phyloP scores from a whole-genome alignment of 2,797 vertebrate species.

The Brachyrhaphis roseni region DNA sequence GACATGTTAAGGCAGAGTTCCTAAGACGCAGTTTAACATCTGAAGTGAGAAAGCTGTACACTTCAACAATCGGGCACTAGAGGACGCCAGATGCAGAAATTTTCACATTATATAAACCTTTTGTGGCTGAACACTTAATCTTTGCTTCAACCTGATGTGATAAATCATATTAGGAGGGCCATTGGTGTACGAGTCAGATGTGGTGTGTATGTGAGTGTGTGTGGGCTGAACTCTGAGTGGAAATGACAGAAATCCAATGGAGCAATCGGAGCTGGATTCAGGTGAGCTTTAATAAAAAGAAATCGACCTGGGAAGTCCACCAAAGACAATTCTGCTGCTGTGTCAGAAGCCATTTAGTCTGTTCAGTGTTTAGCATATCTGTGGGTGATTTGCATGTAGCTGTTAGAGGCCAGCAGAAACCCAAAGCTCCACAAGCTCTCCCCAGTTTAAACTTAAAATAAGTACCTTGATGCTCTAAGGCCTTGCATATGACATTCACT shows the following conservation, averaged over 20 bases:
- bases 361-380: conserved; percentile 9
- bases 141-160: conserved; percentile 35
- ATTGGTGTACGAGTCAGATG: conserved; percentile 33
- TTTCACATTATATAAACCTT: not conserved
- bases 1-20: not conserved
- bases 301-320: conserved; percentile 1
- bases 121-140: conserved; percentile 11
- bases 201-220: not conserved
- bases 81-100: conserved; percentile 30
- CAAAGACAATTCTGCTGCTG: conserved; percentile 15
- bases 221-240: conserved; percentile 26
- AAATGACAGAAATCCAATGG: conserved; percentile 40
- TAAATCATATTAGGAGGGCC: conserved; percentile 51
- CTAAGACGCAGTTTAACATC: not conserved
- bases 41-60: not conserved
- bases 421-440: not conserved
- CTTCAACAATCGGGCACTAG: conserved; percentile 27
- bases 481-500: not conserved
- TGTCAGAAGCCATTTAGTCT: conserved; percentile 16
- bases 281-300: conserved; percentile 20
- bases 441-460: not conserved
- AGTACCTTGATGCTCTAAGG: not conserved
- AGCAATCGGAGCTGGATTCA: conserved; percentile 13
- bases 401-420: not conserved
- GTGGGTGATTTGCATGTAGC: not conserved